These are phyloP conservation scores for Alcis repandata DNA, from an alignment of 2,888 invertebrate species.

Conservation along the genomic window DNA sequence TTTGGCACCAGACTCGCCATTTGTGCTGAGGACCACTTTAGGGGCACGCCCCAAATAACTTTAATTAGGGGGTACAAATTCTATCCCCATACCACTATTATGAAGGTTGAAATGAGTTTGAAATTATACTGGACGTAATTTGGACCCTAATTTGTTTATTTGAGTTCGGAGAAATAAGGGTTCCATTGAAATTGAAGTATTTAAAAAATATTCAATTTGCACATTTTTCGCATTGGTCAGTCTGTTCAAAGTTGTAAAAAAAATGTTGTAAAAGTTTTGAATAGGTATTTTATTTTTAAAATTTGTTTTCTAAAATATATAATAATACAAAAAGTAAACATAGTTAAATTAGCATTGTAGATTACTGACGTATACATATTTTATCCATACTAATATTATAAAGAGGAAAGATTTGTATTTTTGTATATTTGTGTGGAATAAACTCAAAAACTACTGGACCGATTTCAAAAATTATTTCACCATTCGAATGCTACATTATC, in stretches of 20 bases:
- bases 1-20: constrained; percentile 59
- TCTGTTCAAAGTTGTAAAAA: no score
- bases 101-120: constrained; percentile 37
- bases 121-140: constrained; percentile 35
- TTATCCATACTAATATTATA: no score
- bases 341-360: no score
- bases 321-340: no score
- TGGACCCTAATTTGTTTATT: constrained; percentile 32
- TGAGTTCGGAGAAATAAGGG: constrained; percentile 1
- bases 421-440: no score
- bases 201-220: neutral
- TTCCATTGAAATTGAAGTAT: constrained; percentile 14
- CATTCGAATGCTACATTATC: no score
- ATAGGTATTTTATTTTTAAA: no score
- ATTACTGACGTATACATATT: no score
- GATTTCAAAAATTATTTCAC: no score
- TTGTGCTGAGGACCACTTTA: constrained; percentile 58
- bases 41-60: constrained; percentile 61
- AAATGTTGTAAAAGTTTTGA: neutral
- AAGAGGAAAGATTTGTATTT: no score
- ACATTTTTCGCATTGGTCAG: neutral
- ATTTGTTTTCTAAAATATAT: no score
- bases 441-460: no score
- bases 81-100: constrained; percentile 57
- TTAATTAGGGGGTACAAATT: constrained; percentile 65